phyloP scores from a whole-genome alignment of 1,140 invertebrate species.

The Plectus sambesii region DNA sequence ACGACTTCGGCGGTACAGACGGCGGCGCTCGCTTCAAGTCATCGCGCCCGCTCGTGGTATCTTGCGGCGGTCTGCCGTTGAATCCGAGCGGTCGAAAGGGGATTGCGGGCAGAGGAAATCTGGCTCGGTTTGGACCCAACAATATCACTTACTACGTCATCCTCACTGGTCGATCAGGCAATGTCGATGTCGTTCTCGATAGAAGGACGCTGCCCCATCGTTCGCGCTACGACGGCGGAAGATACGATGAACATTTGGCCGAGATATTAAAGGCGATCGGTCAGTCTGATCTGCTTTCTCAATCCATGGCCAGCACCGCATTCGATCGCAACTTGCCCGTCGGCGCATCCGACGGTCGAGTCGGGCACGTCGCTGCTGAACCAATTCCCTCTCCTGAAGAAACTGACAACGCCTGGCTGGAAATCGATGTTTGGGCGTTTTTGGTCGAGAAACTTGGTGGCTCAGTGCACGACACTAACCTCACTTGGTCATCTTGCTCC shows the following conservation, averaged over 20 bases:
- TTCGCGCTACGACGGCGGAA: conserved; percentile 16
- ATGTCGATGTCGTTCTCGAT: neutral
- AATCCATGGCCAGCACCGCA: conserved; percentile 7
- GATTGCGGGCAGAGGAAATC: conserved; percentile 24
- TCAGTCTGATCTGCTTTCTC: conserved; percentile 16
- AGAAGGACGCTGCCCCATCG: conserved; percentile 7
- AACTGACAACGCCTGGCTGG: conserved; percentile 27
- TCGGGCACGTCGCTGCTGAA: conserved; percentile 4
- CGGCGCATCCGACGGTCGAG: conserved; percentile 11
- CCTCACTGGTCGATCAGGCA: conserved; percentile 5
- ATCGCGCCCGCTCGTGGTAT: conserved; percentile 4
- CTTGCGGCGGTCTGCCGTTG: conserved; percentile 19
- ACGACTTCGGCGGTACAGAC: too few relatives aligned
- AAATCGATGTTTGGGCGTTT: conserved; percentile 24
- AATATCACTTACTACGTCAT: conserved; percentile 15
- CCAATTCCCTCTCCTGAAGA: conserved; percentile 11
- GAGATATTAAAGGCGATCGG: conserved; percentile 17
- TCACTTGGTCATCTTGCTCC: too few relatives aligned
- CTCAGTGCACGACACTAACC: too few relatives aligned
- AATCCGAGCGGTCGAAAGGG: conserved; percentile 24
- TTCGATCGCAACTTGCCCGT: conserved; percentile 16
- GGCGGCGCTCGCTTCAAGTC: too few relatives aligned
- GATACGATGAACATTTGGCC: conserved; percentile 18
- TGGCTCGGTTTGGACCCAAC: conserved; percentile 20
- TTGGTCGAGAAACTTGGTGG: too few relatives aligned